Percentiles rank a stretch among this genome's conserved stretches.
Evolutionary conservation across 2,888 invertebrate genomes (phyloP).

Genomic region (Chloromyia formosa): DNA sequence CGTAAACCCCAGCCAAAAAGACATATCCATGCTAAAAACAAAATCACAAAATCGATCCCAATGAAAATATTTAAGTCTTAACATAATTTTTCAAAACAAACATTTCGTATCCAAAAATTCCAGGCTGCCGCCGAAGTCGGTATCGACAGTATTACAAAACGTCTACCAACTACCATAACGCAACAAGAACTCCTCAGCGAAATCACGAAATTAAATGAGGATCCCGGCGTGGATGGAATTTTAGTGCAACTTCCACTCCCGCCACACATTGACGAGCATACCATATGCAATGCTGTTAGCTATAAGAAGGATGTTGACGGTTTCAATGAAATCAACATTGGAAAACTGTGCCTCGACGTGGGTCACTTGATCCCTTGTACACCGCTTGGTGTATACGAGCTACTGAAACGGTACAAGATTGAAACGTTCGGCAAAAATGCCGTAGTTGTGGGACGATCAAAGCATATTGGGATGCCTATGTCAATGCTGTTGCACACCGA

Average conservation of each 20-base stretch:
- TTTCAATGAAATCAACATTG: constrained; percentile 85
- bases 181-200: constrained; percentile 74
- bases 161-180: constrained; percentile 68
- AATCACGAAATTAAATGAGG: constrained; percentile 74
- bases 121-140: constrained; percentile 68
- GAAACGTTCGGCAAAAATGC: constrained; percentile 87
- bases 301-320: constrained; percentile 92
- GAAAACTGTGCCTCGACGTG: constrained; percentile 78
- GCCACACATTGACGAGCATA: constrained; percentile 76
- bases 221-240: constrained; percentile 80
- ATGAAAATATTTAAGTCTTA: too few relatives aligned
- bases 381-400: constrained; percentile 70
- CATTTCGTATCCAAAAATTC: background rate
- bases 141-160: constrained; percentile 75
- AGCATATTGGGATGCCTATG: constrained; percentile 91
- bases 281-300: constrained; percentile 77
- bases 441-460: constrained; percentile 89
- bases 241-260: constrained; percentile 88
- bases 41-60: too few relatives aligned
- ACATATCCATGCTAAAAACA: too few relatives aligned
- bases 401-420: constrained; percentile 68
- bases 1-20: too few relatives aligned
- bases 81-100: too few relatives aligned
- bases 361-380: constrained; percentile 82
- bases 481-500: constrained; percentile 85